Conservation (phyloP, 2,113 vertebrate genomes). For the Semnornis frantzii region DNA sequence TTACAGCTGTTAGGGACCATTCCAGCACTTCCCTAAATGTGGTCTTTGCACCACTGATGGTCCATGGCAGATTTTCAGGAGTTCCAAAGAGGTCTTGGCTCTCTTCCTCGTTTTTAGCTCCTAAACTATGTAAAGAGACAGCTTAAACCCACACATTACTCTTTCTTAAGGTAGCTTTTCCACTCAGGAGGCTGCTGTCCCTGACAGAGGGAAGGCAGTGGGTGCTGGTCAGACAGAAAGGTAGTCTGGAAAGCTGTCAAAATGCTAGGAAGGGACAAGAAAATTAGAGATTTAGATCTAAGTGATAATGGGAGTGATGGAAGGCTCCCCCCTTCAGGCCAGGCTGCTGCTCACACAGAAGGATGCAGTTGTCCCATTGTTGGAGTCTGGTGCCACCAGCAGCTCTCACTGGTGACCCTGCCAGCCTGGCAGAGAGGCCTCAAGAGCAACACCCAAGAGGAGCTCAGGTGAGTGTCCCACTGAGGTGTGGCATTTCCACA, state of each 20-base stretch:
- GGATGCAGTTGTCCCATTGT: neutral
- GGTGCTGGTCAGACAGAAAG: neutral
- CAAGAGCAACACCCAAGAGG: accelerated
- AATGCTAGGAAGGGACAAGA: neutral
- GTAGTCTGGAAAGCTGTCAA: neutral
- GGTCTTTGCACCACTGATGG: neutral
- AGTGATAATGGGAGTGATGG: neutral
- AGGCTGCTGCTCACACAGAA: neutral
- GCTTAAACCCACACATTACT: neutral
- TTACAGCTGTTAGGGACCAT: neutral
- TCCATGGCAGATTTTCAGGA: neutral
- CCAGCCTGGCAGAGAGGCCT: neutral
- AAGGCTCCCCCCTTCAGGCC: no score
- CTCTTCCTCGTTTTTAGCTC: neutral
- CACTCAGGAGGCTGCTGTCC: neutral
- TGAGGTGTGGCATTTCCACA: neutral
- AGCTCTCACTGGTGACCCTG: accelerated
- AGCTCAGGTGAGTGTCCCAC: neutral
- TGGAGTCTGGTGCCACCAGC: neutral
- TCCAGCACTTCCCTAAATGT: neutral
- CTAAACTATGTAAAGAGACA: neutral
- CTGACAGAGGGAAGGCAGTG: neutral
- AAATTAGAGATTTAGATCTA: neutral
- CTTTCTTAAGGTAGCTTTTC: neutral
- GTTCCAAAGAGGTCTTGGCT: neutral